Conservation (phyloP, 2,797 vertebrate species). For the Galago senegalensis region DNA sequence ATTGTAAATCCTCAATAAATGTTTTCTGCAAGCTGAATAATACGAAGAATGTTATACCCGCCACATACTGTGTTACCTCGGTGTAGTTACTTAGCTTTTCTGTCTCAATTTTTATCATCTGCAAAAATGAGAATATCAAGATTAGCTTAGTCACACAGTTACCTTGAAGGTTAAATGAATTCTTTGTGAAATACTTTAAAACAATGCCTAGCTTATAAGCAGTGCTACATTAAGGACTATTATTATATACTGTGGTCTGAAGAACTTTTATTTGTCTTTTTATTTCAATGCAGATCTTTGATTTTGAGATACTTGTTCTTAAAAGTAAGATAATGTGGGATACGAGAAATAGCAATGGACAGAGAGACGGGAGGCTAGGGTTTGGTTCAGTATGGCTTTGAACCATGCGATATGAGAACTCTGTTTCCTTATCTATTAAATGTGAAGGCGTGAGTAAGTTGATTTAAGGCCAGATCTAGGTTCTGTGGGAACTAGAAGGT, state of each 20-base stretch:
- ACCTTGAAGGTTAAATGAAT: conserved; percentile 38
- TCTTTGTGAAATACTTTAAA: neutral
- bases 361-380: neutral
- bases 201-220: conserved; percentile 10
- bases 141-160: conserved; percentile 8
- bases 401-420: neutral
- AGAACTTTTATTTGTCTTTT: neutral
- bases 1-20: neutral
- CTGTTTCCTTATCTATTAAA: conserved; percentile 1
- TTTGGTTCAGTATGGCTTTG: neutral
- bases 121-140: conserved; percentile 15
- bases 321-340: neutral
- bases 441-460: neutral
- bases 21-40: neutral
- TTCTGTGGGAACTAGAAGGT: neutral
- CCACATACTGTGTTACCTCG: neutral
- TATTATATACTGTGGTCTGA: neutral
- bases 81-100: neutral
- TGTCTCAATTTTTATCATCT: neutral
- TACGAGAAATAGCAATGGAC: neutral
- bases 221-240: neutral
- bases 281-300: neutral
- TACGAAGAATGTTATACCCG: neutral
- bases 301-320: conserved; percentile 39
- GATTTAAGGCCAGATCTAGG: neutral